Conservation (phyloP, 37 sponge, comb jelly and placozoan genomes). For the Ianthella basta region DNA sequence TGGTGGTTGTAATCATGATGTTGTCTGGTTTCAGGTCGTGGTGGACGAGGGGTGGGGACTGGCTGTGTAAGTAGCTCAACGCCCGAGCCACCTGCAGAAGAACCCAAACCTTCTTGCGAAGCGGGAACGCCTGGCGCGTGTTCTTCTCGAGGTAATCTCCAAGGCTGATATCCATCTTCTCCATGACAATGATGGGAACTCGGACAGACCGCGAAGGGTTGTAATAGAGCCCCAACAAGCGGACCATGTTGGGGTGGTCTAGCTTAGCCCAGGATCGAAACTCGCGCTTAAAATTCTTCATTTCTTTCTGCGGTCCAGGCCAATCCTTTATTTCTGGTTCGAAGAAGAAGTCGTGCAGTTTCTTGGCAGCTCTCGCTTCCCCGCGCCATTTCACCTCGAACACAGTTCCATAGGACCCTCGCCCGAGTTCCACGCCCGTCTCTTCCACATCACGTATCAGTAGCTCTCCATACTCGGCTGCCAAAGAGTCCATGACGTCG, state of each 20-base stretch:
- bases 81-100: not conserved
- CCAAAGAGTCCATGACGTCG: too few species aligned
- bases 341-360: slow-evolving; percentile 6
- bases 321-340: too few species aligned
- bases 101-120: not conserved
- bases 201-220: not conserved
- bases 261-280: not conserved
- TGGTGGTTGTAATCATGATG: not conserved
- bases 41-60: not conserved
- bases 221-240: not conserved
- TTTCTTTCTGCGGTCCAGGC: too few species aligned
- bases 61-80: not conserved
- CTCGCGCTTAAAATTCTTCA: not conserved
- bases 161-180: not conserved
- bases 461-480: too few species aligned
- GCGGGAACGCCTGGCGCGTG: not conserved
- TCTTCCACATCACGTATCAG: too few species aligned
- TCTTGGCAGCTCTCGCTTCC: not conserved
- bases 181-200: not conserved
- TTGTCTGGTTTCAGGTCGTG: not conserved
- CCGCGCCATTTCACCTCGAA: not conserved
- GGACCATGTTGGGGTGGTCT: not conserved
- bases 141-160: not conserved
- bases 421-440: too few species aligned
- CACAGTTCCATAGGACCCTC: not conserved